phyloP scores from a whole-genome alignment of 1,140 invertebrate species.

The Hylaeus anthracinus region DNA sequence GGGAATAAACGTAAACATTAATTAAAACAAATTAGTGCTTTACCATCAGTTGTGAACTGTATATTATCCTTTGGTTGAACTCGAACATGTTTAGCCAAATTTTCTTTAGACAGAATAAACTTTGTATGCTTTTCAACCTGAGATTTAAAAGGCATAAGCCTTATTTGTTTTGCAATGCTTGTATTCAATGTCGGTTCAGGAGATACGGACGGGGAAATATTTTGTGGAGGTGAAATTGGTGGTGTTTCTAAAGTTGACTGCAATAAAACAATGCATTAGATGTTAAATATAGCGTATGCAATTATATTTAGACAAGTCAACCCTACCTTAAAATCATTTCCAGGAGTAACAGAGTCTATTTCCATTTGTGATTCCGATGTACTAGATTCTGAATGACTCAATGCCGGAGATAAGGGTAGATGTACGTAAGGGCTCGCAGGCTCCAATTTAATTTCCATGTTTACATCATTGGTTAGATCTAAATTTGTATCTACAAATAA shows the following conservation, averaged over 20 bases:
- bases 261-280: constrained; percentile 2
- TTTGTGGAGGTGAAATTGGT: constrained; percentile 74
- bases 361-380: constrained; percentile 65
- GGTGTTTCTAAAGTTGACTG: constrained; percentile 72
- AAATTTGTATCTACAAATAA: constrained; percentile 9
- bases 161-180: constrained; percentile 56
- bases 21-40: constrained; percentile 5
- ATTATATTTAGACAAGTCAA: background rate
- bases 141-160: constrained; percentile 57
- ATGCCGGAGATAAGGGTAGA: constrained; percentile 67
- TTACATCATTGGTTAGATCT: constrained; percentile 10
- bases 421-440: constrained; percentile 59
- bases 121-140: constrained; percentile 51
- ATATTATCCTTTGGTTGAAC: constrained; percentile 60
- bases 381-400: constrained; percentile 69
- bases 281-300: background rate
- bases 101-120: constrained; percentile 58
- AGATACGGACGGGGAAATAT: constrained; percentile 66
- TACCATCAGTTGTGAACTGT: constrained; percentile 39
- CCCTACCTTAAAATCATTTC: constrained; percentile 55
- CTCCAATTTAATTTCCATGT: constrained; percentile 65
- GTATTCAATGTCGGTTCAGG: constrained; percentile 53
- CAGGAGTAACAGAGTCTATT: constrained; percentile 10
- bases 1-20: background rate
- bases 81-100: constrained; percentile 65